A percentile compares a stretch with the other conserved stretches of the same genome.
phyloP scores from a whole-genome alignment of 2,797 vertebrate genomes.

The Pseudotriccus pelzelni region DNA sequence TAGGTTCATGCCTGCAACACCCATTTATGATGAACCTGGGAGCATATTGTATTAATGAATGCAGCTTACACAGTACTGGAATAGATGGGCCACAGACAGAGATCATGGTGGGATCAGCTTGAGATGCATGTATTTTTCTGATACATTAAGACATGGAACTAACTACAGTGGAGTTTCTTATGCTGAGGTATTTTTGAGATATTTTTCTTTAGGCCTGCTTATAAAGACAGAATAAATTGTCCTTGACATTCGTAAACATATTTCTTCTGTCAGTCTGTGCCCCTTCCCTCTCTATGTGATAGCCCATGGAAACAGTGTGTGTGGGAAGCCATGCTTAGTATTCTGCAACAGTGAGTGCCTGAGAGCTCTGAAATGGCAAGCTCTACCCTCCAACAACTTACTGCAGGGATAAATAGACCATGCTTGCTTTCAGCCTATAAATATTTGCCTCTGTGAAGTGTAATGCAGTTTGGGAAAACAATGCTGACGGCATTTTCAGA shows the following conservation, averaged over 20 bases:
- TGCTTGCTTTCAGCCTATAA: neutral
- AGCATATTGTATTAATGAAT: slow-evolving; percentile 9
- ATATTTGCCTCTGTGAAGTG: neutral
- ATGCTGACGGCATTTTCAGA: neutral
- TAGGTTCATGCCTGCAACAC: neutral
- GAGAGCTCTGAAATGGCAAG: neutral
- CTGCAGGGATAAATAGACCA: neutral
- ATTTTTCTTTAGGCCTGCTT: slow-evolving; percentile 27
- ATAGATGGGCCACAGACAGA: slow-evolving; percentile 13
- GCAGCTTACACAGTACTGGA: neutral
- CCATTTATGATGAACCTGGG: neutral
- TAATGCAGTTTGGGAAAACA: neutral
- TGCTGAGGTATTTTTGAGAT: neutral
- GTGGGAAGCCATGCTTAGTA: neutral
- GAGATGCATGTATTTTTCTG: slow-evolving; percentile 22
- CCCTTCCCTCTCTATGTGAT: neutral
- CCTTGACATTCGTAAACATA: neutral
- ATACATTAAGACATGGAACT: neutral
- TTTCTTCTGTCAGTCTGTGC: neutral
- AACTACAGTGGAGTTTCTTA: neutral
- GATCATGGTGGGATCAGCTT: neutral
- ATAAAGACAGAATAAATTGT: slow-evolving; percentile 30
- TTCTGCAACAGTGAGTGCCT: neutral
- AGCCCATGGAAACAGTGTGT: neutral
- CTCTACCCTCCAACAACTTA: neutral